Evolutionary conservation across 2,888 invertebrate genomes (phyloP).

Genomic region (Aquatica leii): DNA sequence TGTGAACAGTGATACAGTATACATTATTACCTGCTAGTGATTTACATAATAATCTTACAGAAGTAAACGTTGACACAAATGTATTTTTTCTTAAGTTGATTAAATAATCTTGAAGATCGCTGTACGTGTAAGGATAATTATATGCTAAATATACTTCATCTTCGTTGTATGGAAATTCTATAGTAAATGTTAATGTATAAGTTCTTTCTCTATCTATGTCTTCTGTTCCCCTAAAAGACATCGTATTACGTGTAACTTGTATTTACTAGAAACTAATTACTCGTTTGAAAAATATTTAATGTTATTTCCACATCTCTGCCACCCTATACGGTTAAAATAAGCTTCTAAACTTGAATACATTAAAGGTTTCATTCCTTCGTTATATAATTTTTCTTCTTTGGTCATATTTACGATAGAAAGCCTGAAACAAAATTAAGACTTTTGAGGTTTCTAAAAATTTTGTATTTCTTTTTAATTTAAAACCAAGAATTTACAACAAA

Average conservation of each 20-base stretch:
- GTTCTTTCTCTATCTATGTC: conserved; percentile 79
- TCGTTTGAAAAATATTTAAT: conserved; percentile 92
- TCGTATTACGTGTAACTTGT: neutral
- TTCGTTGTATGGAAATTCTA: conserved; percentile 86
- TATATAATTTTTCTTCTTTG: conserved; percentile 91
- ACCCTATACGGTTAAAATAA: conserved; percentile 81
- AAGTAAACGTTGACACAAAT: conserved; percentile 82
- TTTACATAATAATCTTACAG: conserved; percentile 80
- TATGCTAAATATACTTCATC: conserved; percentile 92
- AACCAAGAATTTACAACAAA: no score
- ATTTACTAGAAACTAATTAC: conserved; percentile 57
- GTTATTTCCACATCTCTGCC: conserved; percentile 89
- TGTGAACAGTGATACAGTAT: conserved; percentile 88
- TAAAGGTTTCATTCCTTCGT: conserved; percentile 89
- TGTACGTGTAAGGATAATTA: conserved; percentile 95
- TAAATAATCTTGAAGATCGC: conserved; percentile 83
- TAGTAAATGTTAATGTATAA: conserved; percentile 89
- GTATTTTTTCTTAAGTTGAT: conserved; percentile 82
- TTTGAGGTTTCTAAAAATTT: no score
- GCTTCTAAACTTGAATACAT: conserved; percentile 91
- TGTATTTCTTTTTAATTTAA: no score
- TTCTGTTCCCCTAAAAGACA: conserved; percentile 28
- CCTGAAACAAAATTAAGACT: conserved; percentile 61
- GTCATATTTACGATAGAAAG: conserved; percentile 90
- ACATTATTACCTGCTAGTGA: conserved; percentile 91